Evolutionary conservation across 1,140 invertebrate genomes (phyloP), one percentile per base, ranked within the genome.

Genomic region (Ladona fulva): DNA sequence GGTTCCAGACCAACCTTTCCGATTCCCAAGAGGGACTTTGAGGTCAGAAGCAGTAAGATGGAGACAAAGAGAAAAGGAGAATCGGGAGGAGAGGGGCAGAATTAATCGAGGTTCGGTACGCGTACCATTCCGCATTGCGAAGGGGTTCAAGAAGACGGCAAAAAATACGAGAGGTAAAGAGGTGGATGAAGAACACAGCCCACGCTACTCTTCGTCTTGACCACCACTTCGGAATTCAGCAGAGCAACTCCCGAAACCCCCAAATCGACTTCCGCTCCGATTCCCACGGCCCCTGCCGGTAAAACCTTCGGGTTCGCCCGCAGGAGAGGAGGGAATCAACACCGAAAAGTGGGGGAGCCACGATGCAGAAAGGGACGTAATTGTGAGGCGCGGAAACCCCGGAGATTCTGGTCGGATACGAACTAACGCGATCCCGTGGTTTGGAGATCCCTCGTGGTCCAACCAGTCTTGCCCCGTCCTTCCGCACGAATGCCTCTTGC

Each of bases 201-300:
- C n/a, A n/a, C 52, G 52, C 52, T 16, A 19, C 52, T 66, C 16
- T 22, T 12, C 52, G 52, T 66, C 52, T 66, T 66, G 52, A 66
- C 52, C 52, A 66, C 52, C 52, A 66, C 52, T 66, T 66, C 52
- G 52, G 52, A 22, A 66, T 66, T 66, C 52, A 66, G 52, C 52
- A 22, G 52, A 66, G 52, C 52, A 66, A 37, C 29, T 37, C 52
- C 14, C 52, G 52, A 22, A 66, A 16, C 52, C 52, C 12, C 14
- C 52, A 66, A 22, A 66, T 19, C 52, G 52, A 22, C 52, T 66
- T 66, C 52, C 52, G 52, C 52, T 66, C 52, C 52, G 52, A 66
- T 66, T 66, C 52, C n/a, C 52, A 66, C 3, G 52, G 52, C 29
- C 29, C 29, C 29, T 37, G 29, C 29, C n/a, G 52, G 52, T 22